Base-by-base conservation (phyloP, 64 coral and sea anemone genomes). In the Cladopsammia gracilis region DNA sequence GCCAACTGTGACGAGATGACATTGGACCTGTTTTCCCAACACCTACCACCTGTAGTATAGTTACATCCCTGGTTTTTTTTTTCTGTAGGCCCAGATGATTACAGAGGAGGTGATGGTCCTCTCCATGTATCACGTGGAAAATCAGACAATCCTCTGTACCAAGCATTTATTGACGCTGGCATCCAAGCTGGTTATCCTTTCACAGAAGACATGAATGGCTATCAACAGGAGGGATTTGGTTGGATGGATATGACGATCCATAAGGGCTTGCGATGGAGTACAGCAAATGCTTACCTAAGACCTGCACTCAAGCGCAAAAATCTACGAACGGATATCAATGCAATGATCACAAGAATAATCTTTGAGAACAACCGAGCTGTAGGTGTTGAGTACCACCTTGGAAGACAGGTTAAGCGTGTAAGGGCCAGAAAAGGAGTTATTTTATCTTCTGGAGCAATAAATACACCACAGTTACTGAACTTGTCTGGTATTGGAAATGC, bases 181-280 rank as follows among this genome's bases (percentile, higher is more conserved):
- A 48, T 85, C 4, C 79, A 98, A 64, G 96, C 96, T 49, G 96
- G 93, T 4, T 98, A 98, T 93, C 89, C 90, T 64, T 95, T 88
- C 53, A 98, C 96, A 51, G 84, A 92, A 8, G 93, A 98, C 70
- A 95, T 98, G 93, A 98, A 98, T 93, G 96, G 96, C 47, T 98
- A 89, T 64, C 93, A 93, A 76, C 96, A 98, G 67, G 96, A 95
- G 69, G 96, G 96, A 18, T 82, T 98, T 93, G 96, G 96, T 3
- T 92, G 93, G 76, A 98, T 87, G 90, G 96, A 95, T 58, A 98
- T 98, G 96, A 98, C 96, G 19, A 87, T 98, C 22, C 90, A 98
- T 56, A 87, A 95, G 71, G 96, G 96, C 10, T 47, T 91, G n/a
- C 71, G 96, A 50, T 98, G 96, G 96, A 98, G 68, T 51, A 93